Percentiles rank a stretch among this genome's conserved stretches.
These are phyloP conservation scores for Zaprionus bogoriensis DNA, from an alignment of 2,888 invertebrate genomes.

Conservation along the genomic window DNA sequence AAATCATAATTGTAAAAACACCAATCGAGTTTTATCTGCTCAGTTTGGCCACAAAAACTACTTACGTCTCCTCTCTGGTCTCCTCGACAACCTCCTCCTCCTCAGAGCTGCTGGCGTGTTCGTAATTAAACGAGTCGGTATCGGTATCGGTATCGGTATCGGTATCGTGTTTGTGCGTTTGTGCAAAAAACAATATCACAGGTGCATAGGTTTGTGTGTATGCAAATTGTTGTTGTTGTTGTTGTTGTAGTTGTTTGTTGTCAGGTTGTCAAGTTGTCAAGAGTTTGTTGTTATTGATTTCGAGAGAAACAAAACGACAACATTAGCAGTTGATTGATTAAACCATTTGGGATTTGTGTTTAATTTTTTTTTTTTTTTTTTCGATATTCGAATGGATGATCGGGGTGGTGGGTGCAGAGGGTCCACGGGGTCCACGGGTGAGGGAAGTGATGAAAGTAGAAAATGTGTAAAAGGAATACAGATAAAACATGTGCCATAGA, in stretches of 20 bases:
- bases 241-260: slow-evolving; percentile 21
- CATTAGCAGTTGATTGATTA: slow-evolving; percentile 64
- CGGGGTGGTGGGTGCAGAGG: slow-evolving; percentile 7
- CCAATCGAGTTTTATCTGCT: slow-evolving; percentile 59
- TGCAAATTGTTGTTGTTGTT: slow-evolving; percentile 31
- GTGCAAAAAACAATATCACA: slow-evolving; percentile 60
- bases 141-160: background rate
- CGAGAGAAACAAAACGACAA: slow-evolving; percentile 63
- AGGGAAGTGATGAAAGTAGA: slow-evolving; percentile 48
- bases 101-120: slow-evolving; percentile 81
- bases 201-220: slow-evolving; percentile 43
- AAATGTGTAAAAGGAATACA: slow-evolving; percentile 60
- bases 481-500: slow-evolving; percentile 62
- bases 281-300: slow-evolving; percentile 41
- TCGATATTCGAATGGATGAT: background rate
- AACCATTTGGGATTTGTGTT: slow-evolving; percentile 35
- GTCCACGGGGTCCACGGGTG: slow-evolving; percentile 10
- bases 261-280: slow-evolving; percentile 31
- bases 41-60: slow-evolving; percentile 66
- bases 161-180: slow-evolving; percentile 37
- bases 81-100: slow-evolving; percentile 83
- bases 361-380: slow-evolving; percentile 1
- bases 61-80: slow-evolving; percentile 82
- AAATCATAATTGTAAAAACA: slow-evolving; percentile 53
- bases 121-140: slow-evolving; percentile 67